phyloP scores from a whole-genome alignment of 2,113 vertebrate genomes.

The Ammodramus savannarum region DNA sequence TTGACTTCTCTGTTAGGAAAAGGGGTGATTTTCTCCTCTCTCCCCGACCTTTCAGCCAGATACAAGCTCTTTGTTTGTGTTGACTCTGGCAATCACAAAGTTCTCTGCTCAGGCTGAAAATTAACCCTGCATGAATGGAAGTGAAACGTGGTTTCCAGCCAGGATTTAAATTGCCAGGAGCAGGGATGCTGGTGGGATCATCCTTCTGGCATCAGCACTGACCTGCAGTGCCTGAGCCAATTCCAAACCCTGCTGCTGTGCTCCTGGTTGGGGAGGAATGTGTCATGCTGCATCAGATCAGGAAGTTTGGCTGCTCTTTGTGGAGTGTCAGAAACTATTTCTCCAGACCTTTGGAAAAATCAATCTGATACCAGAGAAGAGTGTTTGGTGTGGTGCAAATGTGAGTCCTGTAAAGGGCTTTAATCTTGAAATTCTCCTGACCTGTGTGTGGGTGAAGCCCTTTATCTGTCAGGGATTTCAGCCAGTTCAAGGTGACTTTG shows the following conservation, averaged over 20 bases:
- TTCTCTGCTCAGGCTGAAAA: slow-evolving; percentile 17
- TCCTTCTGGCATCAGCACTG: neutral
- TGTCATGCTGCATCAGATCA: neutral
- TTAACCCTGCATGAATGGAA: neutral
- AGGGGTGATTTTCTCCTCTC: neutral
- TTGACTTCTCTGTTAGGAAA: neutral
- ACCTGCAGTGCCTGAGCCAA: neutral
- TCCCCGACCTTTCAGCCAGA: neutral
- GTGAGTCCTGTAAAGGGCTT: neutral
- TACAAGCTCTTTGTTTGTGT: neutral
- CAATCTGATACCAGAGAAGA: neutral
- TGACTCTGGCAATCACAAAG: neutral
- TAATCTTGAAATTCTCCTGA: neutral
- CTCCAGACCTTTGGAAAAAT: neutral
- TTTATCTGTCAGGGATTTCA: neutral
- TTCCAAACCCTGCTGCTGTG: neutral
- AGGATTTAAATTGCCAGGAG: neutral
- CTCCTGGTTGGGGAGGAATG: neutral
- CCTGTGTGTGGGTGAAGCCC: neutral
- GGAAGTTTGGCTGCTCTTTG: neutral
- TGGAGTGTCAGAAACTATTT: neutral
- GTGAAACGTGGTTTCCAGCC: neutral
- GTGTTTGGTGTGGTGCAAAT: neutral
- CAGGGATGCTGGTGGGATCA: neutral
- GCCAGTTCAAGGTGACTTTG: neutral